Base-by-base conservation (phyloP, 1,140 invertebrate species). In the Pogonognathellus flavescens region DNA sequence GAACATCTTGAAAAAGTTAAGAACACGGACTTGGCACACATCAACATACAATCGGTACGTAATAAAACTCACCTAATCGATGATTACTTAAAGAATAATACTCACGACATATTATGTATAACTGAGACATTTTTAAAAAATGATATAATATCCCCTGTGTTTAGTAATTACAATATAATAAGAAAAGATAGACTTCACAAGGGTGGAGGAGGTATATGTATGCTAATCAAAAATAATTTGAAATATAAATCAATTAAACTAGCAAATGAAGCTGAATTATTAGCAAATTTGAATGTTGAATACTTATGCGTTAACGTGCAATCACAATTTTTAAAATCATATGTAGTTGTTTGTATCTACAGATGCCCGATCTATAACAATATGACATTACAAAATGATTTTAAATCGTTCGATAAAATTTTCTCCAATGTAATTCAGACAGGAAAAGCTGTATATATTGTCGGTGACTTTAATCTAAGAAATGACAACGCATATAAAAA, bases 381-480 rank as follows among this genome's bases (percentile, higher is more conserved):
- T 10, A 6, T 1, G 11, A 50, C 5, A 3, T 9, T 80, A 20
- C 14, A 80, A 0, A 50, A 53, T n/a, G 72, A 80, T 53, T n/a
- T 80, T 1, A 16, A 50, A n/a, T 20, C 31, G 10, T 18, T 80
- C 2, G 41, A 80, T 1, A 7, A 22, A 7, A 76, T 76, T 1
- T 16, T 76, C 3, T 76, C 25, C 14, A 16, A 76, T 3, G 11
- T 76, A 9, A 7, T 2, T 13, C 10, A 50, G n/a, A 3, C n/a
- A 3, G 31, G 31, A n/a, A 50, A 53, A 49, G 8, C 2, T 0
- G 31, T 50, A 5, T 49, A 49, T 49, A 18, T 76, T 7, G 18
- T 20, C 8, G 70, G 70, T 13, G 70, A 76, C 31, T 76, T 76
- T 16, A 76, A 76, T 14, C 10, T 76, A 9, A n/a, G 31, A 76